Base-by-base conservation (phyloP, 2,888 invertebrate species). In the Catocala fraxini region DNA sequence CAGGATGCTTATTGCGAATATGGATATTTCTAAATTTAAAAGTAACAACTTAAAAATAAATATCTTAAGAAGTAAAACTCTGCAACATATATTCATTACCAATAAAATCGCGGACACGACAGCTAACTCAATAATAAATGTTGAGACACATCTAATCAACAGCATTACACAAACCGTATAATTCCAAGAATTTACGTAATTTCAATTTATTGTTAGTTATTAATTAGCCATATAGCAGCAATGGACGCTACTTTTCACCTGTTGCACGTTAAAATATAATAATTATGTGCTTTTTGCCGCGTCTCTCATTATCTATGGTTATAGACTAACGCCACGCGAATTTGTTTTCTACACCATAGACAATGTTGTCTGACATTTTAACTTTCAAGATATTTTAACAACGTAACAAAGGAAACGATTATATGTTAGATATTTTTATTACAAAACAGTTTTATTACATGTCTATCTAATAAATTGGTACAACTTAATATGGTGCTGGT, bases 161-260 rank as follows among this genome's bases (percentile, higher is more conserved):
- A n/a, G 35, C 41, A 41, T 47, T 2, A 15, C n/a, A 15, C n/a
- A 9, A 34, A 12, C 35, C 34, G 51, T 47, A 66, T 56, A 63
- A 63, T 70, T 58, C 47, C n/a, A 11, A 59, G 46, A 47, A 49
- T 59, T 57, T 51, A 10, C 52, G 57, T 65, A 56, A 63, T 58
- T 70, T 63, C 39, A 52, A 60, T 63, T 68, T 45, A 61, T 66
- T 65, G 51, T 65, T 65, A 71, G 74, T 75, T 71, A 71, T 55
- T 71, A 74, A 74, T 74, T 71, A 74, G 35, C 56, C n/a, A 11
- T 45, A 68, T 65, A 65, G 71, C 61, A 56, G 39, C 58, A 68
- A 73, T 68, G 63, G 61, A 58, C 12, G 39, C 45, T 5, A 39
- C 10, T 48, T 49, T 48, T 15, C 56, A 56, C 56, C 56, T 56